Evolutionary conservation across 2,888 invertebrate genomes (phyloP).

Genomic region (Spisula solida): DNA sequence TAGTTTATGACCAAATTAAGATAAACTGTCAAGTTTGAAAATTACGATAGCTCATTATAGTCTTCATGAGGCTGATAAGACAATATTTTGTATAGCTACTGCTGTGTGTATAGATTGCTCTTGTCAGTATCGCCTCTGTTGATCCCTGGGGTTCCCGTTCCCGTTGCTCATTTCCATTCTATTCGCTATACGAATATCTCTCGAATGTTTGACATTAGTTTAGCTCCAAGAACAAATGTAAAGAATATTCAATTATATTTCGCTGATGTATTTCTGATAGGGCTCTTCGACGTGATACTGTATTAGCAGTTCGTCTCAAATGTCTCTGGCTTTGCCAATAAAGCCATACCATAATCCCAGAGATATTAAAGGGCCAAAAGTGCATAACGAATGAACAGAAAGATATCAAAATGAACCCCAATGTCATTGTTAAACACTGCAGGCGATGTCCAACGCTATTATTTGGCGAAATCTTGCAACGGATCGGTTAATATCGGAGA

Average conservation of each 20-base stretch:
- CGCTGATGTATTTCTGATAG: conserved; percentile 67
- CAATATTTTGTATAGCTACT: conserved; percentile 49
- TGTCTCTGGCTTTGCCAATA: conserved; percentile 60
- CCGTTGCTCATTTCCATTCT: conserved; percentile 43
- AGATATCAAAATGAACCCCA: conserved; percentile 67
- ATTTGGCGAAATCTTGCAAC: conserved; percentile 56
- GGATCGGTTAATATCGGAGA: conserved; percentile 67
- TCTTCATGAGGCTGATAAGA: conserved; percentile 51
- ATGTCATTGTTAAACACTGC: conserved; percentile 65
- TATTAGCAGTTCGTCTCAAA: conserved; percentile 69
- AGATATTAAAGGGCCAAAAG: conserved; percentile 68
- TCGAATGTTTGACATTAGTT: conserved; percentile 71
- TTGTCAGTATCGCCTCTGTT: conserved; percentile 55
- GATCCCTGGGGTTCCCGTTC: conserved; percentile 43
- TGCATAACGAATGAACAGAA: conserved; percentile 68
- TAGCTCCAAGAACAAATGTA: conserved; percentile 69
- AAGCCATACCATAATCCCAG: conserved; percentile 61
- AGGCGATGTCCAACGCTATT: conserved; percentile 68
- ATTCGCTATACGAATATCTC: conserved; percentile 59
- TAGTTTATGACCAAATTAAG: conserved; percentile 63
- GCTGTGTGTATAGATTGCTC: conserved; percentile 58
- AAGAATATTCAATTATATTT: conserved; percentile 73
- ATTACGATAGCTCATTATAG: conserved; percentile 61
- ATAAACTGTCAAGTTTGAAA: conserved; percentile 62
- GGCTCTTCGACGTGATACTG: conserved; percentile 54